Base-by-base conservation (phyloP, 2,888 invertebrate genomes). In the Drosophila paramelanica region DNA sequence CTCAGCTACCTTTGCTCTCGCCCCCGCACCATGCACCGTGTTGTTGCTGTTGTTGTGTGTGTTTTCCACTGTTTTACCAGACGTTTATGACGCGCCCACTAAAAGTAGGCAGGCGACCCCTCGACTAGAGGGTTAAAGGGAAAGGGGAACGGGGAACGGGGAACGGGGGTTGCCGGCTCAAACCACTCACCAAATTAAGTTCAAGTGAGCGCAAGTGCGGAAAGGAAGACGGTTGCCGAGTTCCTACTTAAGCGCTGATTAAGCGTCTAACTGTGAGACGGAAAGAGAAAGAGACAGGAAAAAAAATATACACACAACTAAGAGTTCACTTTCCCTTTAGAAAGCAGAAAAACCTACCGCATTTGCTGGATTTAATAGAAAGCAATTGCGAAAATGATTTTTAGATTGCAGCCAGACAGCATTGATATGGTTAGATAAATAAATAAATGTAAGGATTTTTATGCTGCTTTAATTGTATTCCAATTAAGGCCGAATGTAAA, bases 131-230 rank as follows among this genome's bases (percentile, higher is more conserved):
- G 31, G 31, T 10, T 31, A 8, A 17, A 17, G 17, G 17, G 17
- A 17, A 17, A 17, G 31, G 31, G 36, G 3, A 27, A 36, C 7
- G 39, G 43, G 20, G 8, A 20, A n/a, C n/a, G 31, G 31, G 36
- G 3, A 27, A 36, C 17, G 17, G 33, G 45, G n/a, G 50, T 14
- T 33, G 49, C 20, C 42, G 47, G 71, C 76, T 66, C 78, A 66
- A 75, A 72, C 78, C 77, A 78, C 77, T 78, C 68, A 66, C 67
- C 61, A 75, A 78, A 78, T 78, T 78, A 78, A 78, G 78, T 72
- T 78, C 72, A 78, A 78, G 77, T 78, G 75, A 72, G 77, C 77
- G 51, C 53, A 80, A 80, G 73, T 80, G 78, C 67, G 77, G 79
- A 76, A 79, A 72, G 77, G 67, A 79, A 79, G 76, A 52, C 45